Conservation (phyloP, 2,113 vertebrate species). For the Rhea pennata region DNA sequence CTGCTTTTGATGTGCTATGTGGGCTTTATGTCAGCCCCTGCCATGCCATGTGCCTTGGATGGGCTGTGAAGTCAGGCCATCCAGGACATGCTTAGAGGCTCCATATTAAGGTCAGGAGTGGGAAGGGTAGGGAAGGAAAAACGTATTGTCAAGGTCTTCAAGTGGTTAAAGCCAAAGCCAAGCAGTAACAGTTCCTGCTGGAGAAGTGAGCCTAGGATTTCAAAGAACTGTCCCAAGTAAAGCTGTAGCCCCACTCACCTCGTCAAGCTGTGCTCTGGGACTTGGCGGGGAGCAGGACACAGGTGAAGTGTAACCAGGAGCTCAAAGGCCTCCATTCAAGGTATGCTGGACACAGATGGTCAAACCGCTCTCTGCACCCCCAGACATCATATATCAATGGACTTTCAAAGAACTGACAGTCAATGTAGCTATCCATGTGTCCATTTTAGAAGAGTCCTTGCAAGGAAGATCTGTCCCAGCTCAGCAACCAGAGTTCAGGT, state of each 20-base stretch:
- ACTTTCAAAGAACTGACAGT: neutral
- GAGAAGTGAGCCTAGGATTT: neutral
- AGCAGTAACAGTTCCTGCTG: neutral
- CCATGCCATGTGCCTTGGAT: neutral
- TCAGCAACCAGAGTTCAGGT: neutral
- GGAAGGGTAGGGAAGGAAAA: too few species aligned
- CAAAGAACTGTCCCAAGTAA: neutral
- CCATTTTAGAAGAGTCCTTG: neutral
- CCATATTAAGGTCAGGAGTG: too few species aligned
- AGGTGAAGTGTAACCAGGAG: neutral
- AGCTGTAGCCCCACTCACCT: neutral
- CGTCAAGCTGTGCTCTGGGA: neutral
- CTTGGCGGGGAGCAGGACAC: neutral
- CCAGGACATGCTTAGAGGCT: neutral
- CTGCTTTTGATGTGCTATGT: neutral
- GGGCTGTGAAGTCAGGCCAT: too few species aligned
- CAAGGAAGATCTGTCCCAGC: neutral
- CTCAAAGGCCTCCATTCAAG: neutral
- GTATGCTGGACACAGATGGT: neutral
- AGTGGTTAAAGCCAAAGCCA: neutral
- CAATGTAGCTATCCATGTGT: accelerated
- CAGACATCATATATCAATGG: accelerated
- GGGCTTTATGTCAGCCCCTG: neutral
- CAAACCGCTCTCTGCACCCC: neutral
- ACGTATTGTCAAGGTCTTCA: neutral